These are phyloP conservation scores for Sebastes matsubarae DNA, from an alignment of 2,797 vertebrate species.

Conservation along the genomic window DNA sequence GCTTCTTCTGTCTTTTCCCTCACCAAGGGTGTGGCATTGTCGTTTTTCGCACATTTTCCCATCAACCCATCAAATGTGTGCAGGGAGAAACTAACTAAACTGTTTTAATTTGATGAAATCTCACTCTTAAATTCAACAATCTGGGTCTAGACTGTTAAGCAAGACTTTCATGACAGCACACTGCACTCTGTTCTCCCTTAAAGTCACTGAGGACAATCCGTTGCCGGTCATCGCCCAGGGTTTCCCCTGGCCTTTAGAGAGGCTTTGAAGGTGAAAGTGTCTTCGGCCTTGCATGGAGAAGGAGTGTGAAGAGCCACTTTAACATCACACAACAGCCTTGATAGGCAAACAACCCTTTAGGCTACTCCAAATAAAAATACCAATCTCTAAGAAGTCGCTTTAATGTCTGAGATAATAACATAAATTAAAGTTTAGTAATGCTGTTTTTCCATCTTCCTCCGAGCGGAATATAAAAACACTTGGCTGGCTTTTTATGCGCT, in stretches of 20 bases:
- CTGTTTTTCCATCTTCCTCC: neutral
- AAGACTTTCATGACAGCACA: neutral
- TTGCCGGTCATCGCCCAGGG: neutral
- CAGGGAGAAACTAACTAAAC: neutral
- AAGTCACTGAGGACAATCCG: neutral
- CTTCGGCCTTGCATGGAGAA: neutral
- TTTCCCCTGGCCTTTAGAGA: conserved; percentile 22
- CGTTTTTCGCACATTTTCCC: too few species aligned
- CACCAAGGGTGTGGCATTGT: too few species aligned
- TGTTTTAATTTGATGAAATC: neutral
- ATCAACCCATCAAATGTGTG: neutral
- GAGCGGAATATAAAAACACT: neutral
- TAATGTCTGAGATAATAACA: neutral
- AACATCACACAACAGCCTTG: neutral
- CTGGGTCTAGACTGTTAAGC: neutral
- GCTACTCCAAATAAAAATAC: neutral
- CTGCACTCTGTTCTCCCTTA: neutral
- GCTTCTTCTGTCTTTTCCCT: too few species aligned
- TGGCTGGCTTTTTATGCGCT: neutral
- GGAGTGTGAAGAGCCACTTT: conserved; percentile 6
- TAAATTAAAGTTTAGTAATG: neutral
- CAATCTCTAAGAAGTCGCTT: neutral
- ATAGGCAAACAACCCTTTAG: neutral
- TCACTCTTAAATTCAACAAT: neutral
- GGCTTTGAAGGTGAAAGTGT: conserved; percentile 17